Base-by-base conservation (phyloP, 2,888 invertebrate species). In the Cerastis rubricosa region DNA sequence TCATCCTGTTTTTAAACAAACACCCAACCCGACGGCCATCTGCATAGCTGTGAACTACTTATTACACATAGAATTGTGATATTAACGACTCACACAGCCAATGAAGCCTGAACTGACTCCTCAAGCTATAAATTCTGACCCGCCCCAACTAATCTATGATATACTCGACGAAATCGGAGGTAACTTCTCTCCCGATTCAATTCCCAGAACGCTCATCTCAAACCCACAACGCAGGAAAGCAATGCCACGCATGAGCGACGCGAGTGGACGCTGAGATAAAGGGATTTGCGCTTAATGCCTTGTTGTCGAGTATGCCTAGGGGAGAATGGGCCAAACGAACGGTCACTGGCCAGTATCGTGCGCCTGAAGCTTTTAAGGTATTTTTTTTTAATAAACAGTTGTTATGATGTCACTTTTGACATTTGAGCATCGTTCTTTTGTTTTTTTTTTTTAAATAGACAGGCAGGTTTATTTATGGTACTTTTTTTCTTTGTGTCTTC, bases 241-340 rank as follows among this genome's bases (percentile, higher is more conserved):
- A 91, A 90, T 90, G 90, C 86, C 90, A 90, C 91, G 92, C 91
- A 88, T 89, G 89, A 89, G 81, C 76, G 89, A 74, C 83, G 87
- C 86, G 90, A 80, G 92, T 92, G 92, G 86, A 84, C 88, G 78
- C 57, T 69, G 85, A 89, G 92, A 92, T 92, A 92, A 92, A 90
- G 82, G 91, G 91, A 91, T 92, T 92, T 90, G 81, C 81, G 81
- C 89, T 89, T 91, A 92, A 92, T 91, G 79, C 92, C 88, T 77
- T 89, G 90, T 89, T 89, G 89, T 86, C 83, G 74, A 81, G 80
- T 76, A 77, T 78, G 78, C 81, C 78, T 78, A 81, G 73, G 66
- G 73, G 67, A 72, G 87, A 85, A 84, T 81, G 79, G 71, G 29
- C 64, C 49, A 69, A 43, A 57, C 71, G 70, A 67, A 49, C 64